Evolutionary conservation across 2,888 invertebrate genomes (phyloP).

Genomic region (Tipula unca): DNA sequence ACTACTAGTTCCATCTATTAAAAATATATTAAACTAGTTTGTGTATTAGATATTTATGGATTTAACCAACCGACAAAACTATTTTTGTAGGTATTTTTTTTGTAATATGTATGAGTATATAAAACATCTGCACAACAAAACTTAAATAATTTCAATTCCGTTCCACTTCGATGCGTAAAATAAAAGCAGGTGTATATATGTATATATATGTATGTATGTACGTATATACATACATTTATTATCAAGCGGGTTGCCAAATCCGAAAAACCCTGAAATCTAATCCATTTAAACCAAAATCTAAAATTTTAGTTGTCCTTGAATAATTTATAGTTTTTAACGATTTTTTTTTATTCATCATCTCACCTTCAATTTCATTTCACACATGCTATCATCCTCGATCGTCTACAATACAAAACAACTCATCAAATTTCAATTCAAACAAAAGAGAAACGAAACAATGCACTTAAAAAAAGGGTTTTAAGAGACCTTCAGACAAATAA

Average conservation of each 20-base stretch:
- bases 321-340: background rate
- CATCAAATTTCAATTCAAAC: slow-evolving; percentile 8
- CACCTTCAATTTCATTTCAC: slow-evolving; percentile 18
- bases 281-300: background rate
- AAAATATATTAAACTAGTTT: background rate
- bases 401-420: background rate
- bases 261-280: background rate
- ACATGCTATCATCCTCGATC: slow-evolving; percentile 14
- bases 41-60: background rate
- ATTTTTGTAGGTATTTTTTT: background rate
- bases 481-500: background rate
- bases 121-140: background rate
- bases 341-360: slow-evolving; percentile 1
- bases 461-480: slow-evolving; percentile 9
- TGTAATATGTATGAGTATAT: background rate
- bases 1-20: slow-evolving; percentile 14
- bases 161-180: background rate
- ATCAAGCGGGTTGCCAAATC: background rate
- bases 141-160: background rate
- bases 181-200: background rate
- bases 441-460: background rate
- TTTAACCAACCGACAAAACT: background rate
- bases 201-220: no score
- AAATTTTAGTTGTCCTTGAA: background rate
- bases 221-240: no score